Evolutionary conservation across 2,797 vertebrate genomes (phyloP).

Genomic region (Gallinago nigripennis): DNA sequence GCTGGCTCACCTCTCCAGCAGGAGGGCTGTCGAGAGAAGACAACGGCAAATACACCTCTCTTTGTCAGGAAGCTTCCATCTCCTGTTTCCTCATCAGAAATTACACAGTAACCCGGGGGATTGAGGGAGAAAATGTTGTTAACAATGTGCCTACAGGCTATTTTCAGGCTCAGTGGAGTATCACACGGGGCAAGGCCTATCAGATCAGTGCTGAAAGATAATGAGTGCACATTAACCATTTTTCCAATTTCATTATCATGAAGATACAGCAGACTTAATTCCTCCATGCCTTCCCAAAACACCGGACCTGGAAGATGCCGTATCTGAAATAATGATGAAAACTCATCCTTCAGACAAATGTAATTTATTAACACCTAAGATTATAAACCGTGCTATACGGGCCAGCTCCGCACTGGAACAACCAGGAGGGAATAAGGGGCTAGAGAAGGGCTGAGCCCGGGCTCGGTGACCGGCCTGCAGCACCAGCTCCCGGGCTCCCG

Average conservation of each 20-base stretch:
- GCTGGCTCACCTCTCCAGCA: constrained; percentile 56
- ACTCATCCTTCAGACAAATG: background rate
- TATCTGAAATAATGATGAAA: constrained; percentile 66
- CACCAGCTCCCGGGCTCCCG: background rate
- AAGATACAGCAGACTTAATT: constrained; percentile 75
- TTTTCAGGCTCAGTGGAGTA: constrained; percentile 76
- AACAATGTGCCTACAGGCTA: constrained; percentile 71
- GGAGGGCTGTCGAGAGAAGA: constrained; percentile 49
- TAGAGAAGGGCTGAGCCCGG: background rate
- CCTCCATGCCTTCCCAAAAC: constrained; percentile 72
- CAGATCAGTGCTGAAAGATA: constrained; percentile 71
- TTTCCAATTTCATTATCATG: constrained; percentile 72
- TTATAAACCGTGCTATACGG: background rate
- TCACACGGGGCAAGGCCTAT: constrained; percentile 72
- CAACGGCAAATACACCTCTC: constrained; percentile 42
- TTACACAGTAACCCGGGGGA: constrained; percentile 69
- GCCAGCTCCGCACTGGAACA: background rate
- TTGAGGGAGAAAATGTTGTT: constrained; percentile 75
- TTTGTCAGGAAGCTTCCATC: constrained; percentile 62
- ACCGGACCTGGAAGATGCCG: constrained; percentile 57
- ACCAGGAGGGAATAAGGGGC: background rate
- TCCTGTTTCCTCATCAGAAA: constrained; percentile 81
- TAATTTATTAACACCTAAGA: background rate
- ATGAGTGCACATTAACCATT: constrained; percentile 54
- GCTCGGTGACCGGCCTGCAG: background rate